Evolutionary conservation across 37 sponge, comb jelly and placozoan species (phyloP), one percentile per base, ranked within the genome.

Genomic region (Beroe ovata): DNA sequence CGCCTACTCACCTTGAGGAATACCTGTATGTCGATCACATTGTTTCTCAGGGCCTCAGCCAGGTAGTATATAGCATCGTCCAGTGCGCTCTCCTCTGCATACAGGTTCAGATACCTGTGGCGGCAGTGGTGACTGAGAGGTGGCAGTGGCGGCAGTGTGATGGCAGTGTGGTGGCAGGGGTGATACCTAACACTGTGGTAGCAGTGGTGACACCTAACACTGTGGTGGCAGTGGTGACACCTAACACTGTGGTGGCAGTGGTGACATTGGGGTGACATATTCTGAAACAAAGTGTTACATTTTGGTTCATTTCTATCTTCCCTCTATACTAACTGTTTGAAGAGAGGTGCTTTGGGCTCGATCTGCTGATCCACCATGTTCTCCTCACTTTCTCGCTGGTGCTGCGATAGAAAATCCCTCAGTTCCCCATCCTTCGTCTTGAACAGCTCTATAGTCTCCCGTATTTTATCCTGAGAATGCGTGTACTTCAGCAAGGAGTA

Each of bases 61-160:
- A 98, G 90, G 90, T 96, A 95, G 90, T 96, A 98, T 38, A 95
- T 93, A 14, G 95, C 93, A 81, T 98, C 99, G 88, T 98, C 99
- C 41, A 98, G 92, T 0, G 96, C 99, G 90, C 93, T 95, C 91
- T 98, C 96, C 71, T 96, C 95, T 0, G 99, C 95, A 93, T 93
- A 95, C 60, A 98, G 90, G 16, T 89, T 64, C 39, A 98, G 92
- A 64, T 63, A 96, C 96, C 91, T 90, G 60, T 3, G 6, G 42
- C 21, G 21, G 39, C n/a, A n/a, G n/a, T n/a, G n/a, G n/a, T n/a
- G n/a, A n/a, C n/a, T n/a, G n/a, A n/a, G n/a, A n/a, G n/a, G n/a
- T n/a, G n/a, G n/a, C n/a, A n/a, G n/a, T n/a, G n/a, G n/a, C n/a
- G n/a, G n/a, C n/a, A n/a, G n/a, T n/a, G n/a, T n/a, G n/a, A n/a